Conservation (phyloP, 2,888 invertebrate genomes). For the Tetranychus truncatus region DNA sequence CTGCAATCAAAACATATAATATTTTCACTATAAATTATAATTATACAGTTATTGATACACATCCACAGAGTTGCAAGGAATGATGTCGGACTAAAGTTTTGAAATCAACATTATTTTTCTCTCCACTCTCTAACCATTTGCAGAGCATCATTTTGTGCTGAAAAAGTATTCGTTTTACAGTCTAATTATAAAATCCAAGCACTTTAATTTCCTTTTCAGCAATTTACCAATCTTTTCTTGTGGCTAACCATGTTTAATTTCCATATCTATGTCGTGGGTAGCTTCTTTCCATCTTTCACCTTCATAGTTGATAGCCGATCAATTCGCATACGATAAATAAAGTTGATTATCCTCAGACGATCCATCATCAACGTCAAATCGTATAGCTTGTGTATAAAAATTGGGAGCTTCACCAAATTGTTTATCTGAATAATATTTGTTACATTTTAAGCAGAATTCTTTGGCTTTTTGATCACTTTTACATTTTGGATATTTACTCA, state of each 20-base stretch:
- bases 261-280: not conserved
- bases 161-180: too few relatives aligned
- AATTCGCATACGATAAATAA: not conserved
- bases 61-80: too few relatives aligned
- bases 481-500: not conserved
- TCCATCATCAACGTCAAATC: not conserved
- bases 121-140: too few relatives aligned
- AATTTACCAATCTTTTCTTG: not conserved
- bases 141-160: too few relatives aligned
- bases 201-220: too few relatives aligned
- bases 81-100: too few relatives aligned
- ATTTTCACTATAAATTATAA: too few relatives aligned
- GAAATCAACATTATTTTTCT: too few relatives aligned
- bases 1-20: too few relatives aligned
- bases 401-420: not conserved
- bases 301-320: not conserved
- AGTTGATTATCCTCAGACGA: not conserved
- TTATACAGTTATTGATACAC: too few relatives aligned
- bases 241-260: not conserved
- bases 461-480: not conserved
- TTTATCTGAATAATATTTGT: not conserved
- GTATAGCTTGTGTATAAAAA: not conserved
- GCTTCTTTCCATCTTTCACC: not conserved
- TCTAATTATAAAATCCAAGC: too few relatives aligned
- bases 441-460: not conserved